Conservation (phyloP, 2,113 vertebrate genomes). For the Gavialis gangeticus region DNA sequence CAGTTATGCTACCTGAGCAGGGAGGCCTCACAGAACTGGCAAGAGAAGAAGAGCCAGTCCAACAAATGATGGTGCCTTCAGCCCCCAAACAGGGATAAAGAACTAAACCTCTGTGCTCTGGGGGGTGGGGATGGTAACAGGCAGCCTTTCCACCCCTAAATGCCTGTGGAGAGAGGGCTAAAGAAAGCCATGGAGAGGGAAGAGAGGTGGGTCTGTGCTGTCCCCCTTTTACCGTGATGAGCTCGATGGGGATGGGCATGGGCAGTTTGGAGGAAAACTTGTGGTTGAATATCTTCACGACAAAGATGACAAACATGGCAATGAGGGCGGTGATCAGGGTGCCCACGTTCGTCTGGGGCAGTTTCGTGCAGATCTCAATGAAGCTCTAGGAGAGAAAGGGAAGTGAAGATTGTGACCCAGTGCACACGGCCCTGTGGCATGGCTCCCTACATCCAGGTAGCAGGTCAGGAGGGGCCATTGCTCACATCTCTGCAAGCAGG, state of each 20-base stretch:
- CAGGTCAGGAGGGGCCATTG: not conserved
- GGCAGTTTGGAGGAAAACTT: slow-evolving; percentile 81
- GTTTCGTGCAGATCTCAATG: slow-evolving; percentile 82
- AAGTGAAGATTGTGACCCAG: not conserved
- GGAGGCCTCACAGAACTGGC: too few species aligned
- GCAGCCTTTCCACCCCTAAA: not conserved
- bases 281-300: slow-evolving; percentile 87
- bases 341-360: slow-evolving; percentile 81
- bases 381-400: slow-evolving; percentile 77
- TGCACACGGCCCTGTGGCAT: too few species aligned
- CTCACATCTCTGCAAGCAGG: not conserved
- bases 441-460: not conserved
- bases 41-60: not conserved
- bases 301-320: slow-evolving; percentile 82
- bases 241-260: slow-evolving; percentile 91
- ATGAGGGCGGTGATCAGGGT: slow-evolving; percentile 85
- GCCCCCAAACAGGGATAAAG: not conserved
- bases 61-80: not conserved
- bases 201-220: not conserved
- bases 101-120: not conserved
- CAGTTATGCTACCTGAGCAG: not conserved
- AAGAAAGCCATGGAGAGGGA: not conserved
- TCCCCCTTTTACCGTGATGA: slow-evolving; percentile 83
- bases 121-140: not conserved
- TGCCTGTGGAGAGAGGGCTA: not conserved